A percentile compares a stretch with the other conserved stretches of the same genome.
Conservation (phyloP, 1,140 invertebrate species). For the Gryllus bimaculatus region DNA sequence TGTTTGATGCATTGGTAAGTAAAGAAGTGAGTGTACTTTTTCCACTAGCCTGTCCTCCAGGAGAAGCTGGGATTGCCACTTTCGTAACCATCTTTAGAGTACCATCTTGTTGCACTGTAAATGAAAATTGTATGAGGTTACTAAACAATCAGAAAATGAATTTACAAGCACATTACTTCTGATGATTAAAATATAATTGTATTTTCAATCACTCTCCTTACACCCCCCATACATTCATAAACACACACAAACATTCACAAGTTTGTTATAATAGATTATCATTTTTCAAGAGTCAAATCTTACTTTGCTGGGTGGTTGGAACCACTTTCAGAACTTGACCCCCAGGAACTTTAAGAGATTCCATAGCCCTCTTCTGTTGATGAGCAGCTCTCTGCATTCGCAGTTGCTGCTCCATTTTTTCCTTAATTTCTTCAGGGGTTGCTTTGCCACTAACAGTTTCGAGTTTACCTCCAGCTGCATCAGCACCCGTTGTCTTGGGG, state of each 20-base stretch:
- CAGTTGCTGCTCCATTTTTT: constrained; percentile 83
- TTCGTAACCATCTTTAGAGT: constrained; percentile 50
- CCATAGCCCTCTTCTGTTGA: constrained; percentile 69
- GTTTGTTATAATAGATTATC: neutral
- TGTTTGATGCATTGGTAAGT: constrained; percentile 43
- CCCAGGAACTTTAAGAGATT: constrained; percentile 31
- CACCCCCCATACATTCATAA: neutral
- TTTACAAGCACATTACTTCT: no score
- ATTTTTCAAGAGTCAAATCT: neutral
- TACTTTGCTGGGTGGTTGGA: constrained; percentile 40
- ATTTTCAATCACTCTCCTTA: no score
- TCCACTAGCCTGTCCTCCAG: constrained; percentile 36
- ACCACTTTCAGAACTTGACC: constrained; percentile 46
- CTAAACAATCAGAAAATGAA: constrained; percentile 17
- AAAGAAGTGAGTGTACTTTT: constrained; percentile 61
- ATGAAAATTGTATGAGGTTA: neutral
- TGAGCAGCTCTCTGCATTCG: constrained; percentile 75
- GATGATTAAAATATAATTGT: constrained; percentile 11
- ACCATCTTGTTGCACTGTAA: constrained; percentile 34
- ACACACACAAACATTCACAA: neutral
- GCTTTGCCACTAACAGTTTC: constrained; percentile 42
- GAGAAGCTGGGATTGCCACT: constrained; percentile 45
- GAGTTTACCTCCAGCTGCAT: constrained; percentile 15
- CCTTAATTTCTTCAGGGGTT: constrained; percentile 72
- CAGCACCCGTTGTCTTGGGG: constrained; percentile 15